A percentile compares a stretch with the other conserved stretches of the same genome.
Conservation (phyloP, 2,113 vertebrate species). For the Gnathonemus longibarbis region DNA sequence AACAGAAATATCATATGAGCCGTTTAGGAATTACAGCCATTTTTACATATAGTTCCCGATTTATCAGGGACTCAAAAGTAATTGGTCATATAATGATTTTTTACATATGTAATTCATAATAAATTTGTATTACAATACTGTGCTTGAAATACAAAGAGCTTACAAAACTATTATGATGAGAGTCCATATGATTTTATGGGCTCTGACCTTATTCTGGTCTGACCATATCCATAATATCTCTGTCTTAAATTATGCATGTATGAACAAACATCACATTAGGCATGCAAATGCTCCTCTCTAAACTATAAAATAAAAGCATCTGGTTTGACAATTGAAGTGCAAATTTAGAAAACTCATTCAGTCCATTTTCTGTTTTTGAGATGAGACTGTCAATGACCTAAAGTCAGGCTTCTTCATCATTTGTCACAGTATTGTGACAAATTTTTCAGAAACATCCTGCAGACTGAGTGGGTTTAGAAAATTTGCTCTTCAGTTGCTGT, state of each 20-base stretch:
- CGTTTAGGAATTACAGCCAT: background rate
- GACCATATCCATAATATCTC: background rate
- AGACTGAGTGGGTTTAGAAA: background rate
- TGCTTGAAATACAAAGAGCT: background rate
- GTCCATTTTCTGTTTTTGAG: background rate
- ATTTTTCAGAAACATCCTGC: background rate
- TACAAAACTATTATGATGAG: background rate
- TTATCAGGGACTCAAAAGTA: background rate
- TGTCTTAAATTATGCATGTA: background rate
- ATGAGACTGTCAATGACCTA: too few relatives aligned
- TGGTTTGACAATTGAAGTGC: background rate
- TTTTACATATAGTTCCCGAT: background rate
- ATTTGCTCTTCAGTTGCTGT: background rate
- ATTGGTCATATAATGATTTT: background rate
- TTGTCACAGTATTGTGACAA: background rate
- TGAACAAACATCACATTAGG: background rate
- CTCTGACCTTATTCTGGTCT: background rate
- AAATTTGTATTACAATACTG: background rate
- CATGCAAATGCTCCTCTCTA: background rate
- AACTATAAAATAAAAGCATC: background rate
- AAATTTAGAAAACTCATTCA: background rate
- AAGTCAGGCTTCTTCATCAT: background rate
- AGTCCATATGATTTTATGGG: background rate
- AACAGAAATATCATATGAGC: background rate
- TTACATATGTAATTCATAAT: background rate